These are phyloP conservation scores for Melanotaenia trifasciata DNA, from an alignment of 2,797 vertebrate genomes.

Conservation along the genomic window DNA sequence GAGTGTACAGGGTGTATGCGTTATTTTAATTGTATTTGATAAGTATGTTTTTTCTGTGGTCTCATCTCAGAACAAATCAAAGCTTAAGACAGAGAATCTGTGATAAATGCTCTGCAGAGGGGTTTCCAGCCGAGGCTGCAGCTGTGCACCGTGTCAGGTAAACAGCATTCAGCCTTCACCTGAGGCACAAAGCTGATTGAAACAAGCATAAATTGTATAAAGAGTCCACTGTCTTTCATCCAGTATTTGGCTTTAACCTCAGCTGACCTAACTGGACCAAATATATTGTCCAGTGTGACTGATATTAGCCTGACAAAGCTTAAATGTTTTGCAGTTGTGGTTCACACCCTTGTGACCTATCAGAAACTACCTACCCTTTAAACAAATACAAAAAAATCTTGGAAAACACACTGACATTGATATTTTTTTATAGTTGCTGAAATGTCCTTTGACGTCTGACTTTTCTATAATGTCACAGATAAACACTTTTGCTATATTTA, in stretches of 20 bases:
- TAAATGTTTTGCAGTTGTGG: constrained; percentile 5
- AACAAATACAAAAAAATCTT: background rate
- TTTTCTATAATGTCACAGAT: no score
- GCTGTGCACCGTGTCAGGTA: constrained; percentile 37
- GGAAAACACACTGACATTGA: no score
- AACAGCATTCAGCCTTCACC: constrained; percentile 28
- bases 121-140: constrained; percentile 37
- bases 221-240: constrained; percentile 3
- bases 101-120: constrained; percentile 17
- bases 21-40: constrained; percentile 12
- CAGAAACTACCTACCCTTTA: background rate
- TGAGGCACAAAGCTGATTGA: constrained; percentile 26
- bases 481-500: no score
- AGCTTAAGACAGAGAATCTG: constrained; percentile 9
- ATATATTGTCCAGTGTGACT: constrained; percentile 8
- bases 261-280: constrained; percentile 4
- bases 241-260: constrained; percentile 33
- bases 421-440: no score
- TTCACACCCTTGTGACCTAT: background rate
- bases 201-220: constrained; percentile 1
- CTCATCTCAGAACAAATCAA: background rate
- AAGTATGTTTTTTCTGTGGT: background rate
- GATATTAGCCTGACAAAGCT: constrained; percentile 24
- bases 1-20: constrained; percentile 10
- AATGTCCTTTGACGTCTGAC: no score